These are phyloP conservation scores for Thalassophryne amazonica DNA, from an alignment of 2,797 vertebrate genomes.

Conservation along the genomic window DNA sequence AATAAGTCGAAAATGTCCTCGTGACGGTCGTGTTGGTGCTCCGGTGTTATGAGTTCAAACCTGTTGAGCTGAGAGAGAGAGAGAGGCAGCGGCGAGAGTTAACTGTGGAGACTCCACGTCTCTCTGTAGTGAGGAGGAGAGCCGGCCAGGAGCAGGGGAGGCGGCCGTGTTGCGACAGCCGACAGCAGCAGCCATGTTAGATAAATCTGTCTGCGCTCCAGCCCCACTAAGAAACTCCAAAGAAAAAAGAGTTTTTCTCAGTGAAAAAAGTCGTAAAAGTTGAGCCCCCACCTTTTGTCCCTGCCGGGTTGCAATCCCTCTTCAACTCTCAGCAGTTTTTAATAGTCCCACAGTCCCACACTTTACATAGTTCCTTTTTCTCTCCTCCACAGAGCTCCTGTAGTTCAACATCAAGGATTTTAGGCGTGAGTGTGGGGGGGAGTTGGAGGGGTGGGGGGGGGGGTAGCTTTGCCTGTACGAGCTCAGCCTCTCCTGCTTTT, in stretches of 20 bases:
- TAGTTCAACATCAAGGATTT: too few relatives aligned
- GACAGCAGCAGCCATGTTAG: conserved; percentile 60
- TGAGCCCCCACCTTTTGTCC: conserved; percentile 69
- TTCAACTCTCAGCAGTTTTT: conserved; percentile 48
- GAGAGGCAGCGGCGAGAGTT: conserved; percentile 10
- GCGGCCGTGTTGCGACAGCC: conserved; percentile 50
- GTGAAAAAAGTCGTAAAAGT: conserved; percentile 60
- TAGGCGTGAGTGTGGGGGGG: too few relatives aligned
- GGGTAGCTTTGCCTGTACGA: too few relatives aligned
- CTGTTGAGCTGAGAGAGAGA: conserved; percentile 16
- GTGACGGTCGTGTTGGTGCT: conserved; percentile 2
- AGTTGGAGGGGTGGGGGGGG: too few relatives aligned
- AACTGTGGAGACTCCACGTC: conserved; percentile 12
- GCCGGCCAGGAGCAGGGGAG: conserved; percentile 38
- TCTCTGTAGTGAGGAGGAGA: conserved; percentile 23
- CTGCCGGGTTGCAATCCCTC: conserved; percentile 55
- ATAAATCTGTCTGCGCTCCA: conserved; percentile 30
- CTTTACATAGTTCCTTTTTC: conserved; percentile 59
- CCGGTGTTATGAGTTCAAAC: conserved; percentile 35
- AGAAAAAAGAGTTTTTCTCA: conserved; percentile 48
- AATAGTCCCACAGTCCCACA: conserved; percentile 60
- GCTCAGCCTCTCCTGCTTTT: conserved; percentile 67
- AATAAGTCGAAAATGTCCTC: not conserved
- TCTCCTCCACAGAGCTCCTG: conserved; percentile 49
- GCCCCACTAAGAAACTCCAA: conserved; percentile 27